These are phyloP conservation scores for Nerophis ophidion DNA, from an alignment of 2,113 vertebrate species.

Conservation along the genomic window DNA sequence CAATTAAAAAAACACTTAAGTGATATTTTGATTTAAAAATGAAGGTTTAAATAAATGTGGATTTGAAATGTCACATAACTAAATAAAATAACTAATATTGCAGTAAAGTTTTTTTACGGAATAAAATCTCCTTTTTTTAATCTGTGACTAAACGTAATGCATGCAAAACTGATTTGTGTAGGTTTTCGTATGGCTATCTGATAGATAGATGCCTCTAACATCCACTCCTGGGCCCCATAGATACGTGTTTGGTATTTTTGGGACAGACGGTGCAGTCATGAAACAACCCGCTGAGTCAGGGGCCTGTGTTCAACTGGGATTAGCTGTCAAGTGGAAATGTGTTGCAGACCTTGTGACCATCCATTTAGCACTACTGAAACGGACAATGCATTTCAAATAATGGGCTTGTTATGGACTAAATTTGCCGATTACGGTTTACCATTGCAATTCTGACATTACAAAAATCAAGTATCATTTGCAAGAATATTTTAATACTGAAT, in stretches of 20 bases:
- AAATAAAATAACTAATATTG: too few relatives aligned
- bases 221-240: neutral
- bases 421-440: neutral
- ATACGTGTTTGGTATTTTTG: conserved; percentile 12
- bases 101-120: too few relatives aligned
- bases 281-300: conserved; percentile 44
- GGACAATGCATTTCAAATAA: conserved; percentile 4
- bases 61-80: too few relatives aligned
- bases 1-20: too few relatives aligned
- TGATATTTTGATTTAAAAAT: too few relatives aligned
- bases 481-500: too few relatives aligned
- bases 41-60: too few relatives aligned
- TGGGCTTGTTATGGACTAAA: neutral
- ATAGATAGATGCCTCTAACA: too few relatives aligned
- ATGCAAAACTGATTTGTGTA: neutral
- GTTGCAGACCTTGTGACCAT: conserved; percentile 12
- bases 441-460: too few relatives aligned
- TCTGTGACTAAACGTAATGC: too few relatives aligned
- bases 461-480: too few relatives aligned
- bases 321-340: conserved; percentile 24
- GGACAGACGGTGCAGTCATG: conserved; percentile 29
- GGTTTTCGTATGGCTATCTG: neutral
- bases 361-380: conserved; percentile 13
- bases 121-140: too few relatives aligned
- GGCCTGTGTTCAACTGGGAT: conserved; percentile 27